A percentile compares a stretch with the other conserved stretches of the same genome.
Evolutionary conservation across 2,113 vertebrate species (phyloP).

Genomic region (Anarhynchus alexandrinus): DNA sequence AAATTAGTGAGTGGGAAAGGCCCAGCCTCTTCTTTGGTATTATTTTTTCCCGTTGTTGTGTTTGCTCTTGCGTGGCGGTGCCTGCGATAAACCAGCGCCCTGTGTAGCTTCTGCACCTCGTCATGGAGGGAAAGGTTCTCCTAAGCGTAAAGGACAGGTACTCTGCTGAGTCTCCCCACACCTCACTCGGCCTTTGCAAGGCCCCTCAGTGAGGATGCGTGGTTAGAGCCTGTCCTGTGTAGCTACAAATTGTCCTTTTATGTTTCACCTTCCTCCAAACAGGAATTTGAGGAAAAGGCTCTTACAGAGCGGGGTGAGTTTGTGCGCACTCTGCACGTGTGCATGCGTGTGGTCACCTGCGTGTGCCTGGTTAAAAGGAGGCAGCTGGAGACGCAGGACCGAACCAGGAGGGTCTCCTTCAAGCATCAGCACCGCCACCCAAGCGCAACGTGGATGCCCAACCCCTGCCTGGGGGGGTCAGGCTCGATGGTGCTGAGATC

Average conservation of each 20-base stretch:
- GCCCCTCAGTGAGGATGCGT: background rate
- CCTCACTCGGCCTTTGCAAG: background rate
- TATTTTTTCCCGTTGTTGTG: background rate
- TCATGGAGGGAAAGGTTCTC: background rate
- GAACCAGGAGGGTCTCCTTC: background rate
- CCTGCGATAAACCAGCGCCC: no score
- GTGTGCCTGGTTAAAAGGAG: background rate
- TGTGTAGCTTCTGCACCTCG: background rate
- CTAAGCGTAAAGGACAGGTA: background rate
- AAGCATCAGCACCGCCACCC: rapidly evolving
- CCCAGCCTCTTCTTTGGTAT: background rate
- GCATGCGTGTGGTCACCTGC: background rate
- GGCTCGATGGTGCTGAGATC: background rate
- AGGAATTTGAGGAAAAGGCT: background rate
- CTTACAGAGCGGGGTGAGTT: rapidly evolving
- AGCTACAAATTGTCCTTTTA: background rate
- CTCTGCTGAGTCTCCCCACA: background rate
- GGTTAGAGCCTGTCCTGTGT: background rate
- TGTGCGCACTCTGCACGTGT: background rate
- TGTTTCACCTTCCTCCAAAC: background rate
- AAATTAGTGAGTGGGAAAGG: background rate
- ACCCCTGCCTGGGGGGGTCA: background rate
- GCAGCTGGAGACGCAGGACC: background rate
- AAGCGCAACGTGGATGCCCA: background rate
- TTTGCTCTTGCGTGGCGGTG: background rate